Conservation (phyloP, 2,888 invertebrate genomes). For the Hecatera dysodea region DNA sequence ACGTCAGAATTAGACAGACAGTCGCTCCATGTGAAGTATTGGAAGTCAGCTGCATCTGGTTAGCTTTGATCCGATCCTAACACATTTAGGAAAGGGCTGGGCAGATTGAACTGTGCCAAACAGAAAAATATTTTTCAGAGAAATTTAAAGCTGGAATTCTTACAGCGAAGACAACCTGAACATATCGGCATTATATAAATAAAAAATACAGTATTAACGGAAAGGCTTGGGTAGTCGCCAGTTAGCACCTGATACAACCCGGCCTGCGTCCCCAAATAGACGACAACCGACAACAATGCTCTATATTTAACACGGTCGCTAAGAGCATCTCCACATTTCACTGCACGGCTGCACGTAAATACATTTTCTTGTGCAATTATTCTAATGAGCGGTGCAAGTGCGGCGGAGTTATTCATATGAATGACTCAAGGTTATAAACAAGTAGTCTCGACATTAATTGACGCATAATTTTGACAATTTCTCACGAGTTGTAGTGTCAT, state of each 20-base stretch:
- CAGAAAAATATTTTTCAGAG: constrained; percentile 4
- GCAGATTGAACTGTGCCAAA: not conserved
- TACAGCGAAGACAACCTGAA: not conserved
- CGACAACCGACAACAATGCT: constrained; percentile 58
- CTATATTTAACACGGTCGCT: constrained; percentile 58
- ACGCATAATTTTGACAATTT: constrained; percentile 15
- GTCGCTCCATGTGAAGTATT: not conserved
- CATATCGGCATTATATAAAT: constrained; percentile 9
- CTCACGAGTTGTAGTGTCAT: not conserved
- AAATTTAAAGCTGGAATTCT: not conserved
- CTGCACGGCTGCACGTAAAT: constrained; percentile 58
- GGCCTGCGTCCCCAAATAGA: constrained; percentile 56
- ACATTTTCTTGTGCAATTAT: constrained; percentile 58
- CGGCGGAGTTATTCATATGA: constrained; percentile 19
- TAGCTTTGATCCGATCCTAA: not conserved
- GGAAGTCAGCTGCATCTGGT: not conserved
- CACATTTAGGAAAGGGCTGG: not conserved
- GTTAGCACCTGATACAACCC: constrained; percentile 49
- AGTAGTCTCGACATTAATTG: constrained; percentile 2
- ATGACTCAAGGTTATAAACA: constrained; percentile 33
- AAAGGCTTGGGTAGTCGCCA: constrained; percentile 55
- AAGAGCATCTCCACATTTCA: constrained; percentile 48
- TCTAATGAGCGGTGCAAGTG: constrained; percentile 46
- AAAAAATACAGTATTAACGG: constrained; percentile 13
- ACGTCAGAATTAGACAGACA: too few species aligned